phyloP scores from a whole-genome alignment of 2,113 vertebrate species.

The Mus spicilegus region DNA sequence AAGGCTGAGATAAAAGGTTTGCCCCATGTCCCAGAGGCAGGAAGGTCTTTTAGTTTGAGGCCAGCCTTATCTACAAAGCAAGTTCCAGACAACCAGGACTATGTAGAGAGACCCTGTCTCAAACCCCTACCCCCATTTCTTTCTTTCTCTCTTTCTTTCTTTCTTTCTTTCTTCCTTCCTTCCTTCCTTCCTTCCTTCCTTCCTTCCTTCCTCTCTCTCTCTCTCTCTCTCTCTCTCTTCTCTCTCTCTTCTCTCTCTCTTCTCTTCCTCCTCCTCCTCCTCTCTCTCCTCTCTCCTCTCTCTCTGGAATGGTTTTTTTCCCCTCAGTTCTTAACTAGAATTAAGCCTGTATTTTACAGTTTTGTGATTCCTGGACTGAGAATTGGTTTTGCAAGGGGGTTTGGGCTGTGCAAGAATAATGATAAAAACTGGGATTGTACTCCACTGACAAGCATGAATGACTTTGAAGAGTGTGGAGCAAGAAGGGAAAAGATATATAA shows the following conservation, averaged over 20 bases:
- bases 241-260: no score
- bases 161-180: no score
- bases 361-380: conserved; percentile 57
- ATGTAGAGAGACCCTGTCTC: not conserved
- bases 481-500: not conserved
- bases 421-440: not conserved
- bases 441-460: conserved; percentile 16
- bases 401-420: conserved; percentile 16
- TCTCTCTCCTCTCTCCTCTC: no score
- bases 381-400: not conserved
- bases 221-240: not conserved
- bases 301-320: not conserved
- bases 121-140: not conserved
- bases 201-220: no score
- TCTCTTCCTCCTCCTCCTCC: no score
- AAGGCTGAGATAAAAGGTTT: not conserved
- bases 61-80: not conserved
- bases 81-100: not conserved
- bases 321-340: not conserved
- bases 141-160: not conserved
- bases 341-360: conserved; percentile 49
- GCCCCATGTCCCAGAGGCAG: not conserved
- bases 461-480: conserved; percentile 9
- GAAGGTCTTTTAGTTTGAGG: not conserved
- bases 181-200: not conserved